Evolutionary conservation across 2,113 vertebrate genomes (phyloP).

Genomic region (Macrotis lagotis): DNA sequence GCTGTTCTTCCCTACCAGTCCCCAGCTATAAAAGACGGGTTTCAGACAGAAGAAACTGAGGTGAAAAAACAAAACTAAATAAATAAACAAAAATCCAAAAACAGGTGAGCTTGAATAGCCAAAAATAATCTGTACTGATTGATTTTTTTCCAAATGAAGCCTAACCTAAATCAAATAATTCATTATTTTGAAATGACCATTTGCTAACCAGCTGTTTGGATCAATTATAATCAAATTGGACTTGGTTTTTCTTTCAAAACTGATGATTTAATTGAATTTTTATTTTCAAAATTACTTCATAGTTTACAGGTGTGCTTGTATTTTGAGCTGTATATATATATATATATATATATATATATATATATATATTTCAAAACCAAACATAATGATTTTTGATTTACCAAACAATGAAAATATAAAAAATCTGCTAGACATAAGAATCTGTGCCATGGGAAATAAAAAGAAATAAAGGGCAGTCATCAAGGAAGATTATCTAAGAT

Average conservation of each 20-base stretch:
- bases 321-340: constrained; percentile 5
- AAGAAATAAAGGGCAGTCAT: constrained; percentile 1
- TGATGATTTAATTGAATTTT: constrained; percentile 37
- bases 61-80: no score
- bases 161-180: constrained; percentile 33
- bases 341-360: neutral
- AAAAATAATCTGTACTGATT: neutral
- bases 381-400: neutral
- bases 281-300: constrained; percentile 7
- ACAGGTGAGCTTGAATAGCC: neutral
- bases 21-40: neutral
- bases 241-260: constrained; percentile 23
- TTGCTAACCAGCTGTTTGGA: constrained; percentile 11
- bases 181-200: constrained; percentile 19
- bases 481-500: constrained; percentile 29
- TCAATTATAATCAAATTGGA: neutral
- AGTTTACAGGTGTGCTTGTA: neutral
- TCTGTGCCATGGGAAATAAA: neutral
- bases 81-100: no score
- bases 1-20: neutral
- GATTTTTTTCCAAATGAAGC: constrained; percentile 8
- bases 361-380: neutral
- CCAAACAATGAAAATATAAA: neutral
- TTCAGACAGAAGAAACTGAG: neutral
- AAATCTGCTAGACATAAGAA: neutral